These are phyloP conservation scores for Smutsia temminckii DNA, from an alignment of 2,797 vertebrate genomes.

Conservation along the genomic window DNA sequence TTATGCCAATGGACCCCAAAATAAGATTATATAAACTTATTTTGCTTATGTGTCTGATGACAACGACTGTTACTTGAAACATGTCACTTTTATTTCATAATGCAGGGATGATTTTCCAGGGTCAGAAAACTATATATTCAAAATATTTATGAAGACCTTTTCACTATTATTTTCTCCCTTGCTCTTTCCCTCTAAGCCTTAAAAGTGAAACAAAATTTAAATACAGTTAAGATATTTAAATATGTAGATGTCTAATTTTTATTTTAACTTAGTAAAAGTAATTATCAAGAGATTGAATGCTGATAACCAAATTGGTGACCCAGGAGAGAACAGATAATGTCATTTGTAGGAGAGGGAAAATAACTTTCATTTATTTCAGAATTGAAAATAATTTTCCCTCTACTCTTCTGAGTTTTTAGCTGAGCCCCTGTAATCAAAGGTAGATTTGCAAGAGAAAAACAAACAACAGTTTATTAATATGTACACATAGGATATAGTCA, in stretches of 20 bases:
- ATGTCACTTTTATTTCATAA: not conserved
- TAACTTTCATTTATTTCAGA: not conserved
- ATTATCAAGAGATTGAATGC: not conserved
- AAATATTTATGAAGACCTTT: not conserved
- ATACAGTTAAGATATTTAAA: not conserved
- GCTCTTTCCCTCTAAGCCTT: not conserved
- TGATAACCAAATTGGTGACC: not conserved
- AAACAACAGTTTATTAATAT: not conserved
- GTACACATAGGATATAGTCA: not conserved
- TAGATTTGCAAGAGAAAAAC: not conserved
- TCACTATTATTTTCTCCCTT: not conserved
- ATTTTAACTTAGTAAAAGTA: not conserved
- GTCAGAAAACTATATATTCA: not conserved
- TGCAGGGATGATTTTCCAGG: not conserved
- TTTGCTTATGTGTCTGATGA: not conserved
- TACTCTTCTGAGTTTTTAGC: not conserved
- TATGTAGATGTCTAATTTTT: not conserved
- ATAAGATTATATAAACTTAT: not conserved
- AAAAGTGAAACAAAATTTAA: not conserved
- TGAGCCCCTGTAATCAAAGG: not conserved
- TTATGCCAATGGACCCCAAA: not conserved
- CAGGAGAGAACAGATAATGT: not conserved
- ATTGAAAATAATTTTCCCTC: not conserved
- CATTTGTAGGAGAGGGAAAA: not conserved
- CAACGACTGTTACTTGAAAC: not conserved